A percentile compares a stretch with the other conserved stretches of the same genome.
These are phyloP conservation scores for Atopsyche davidsoni DNA, from an alignment of 1,140 invertebrate species.

Conservation along the genomic window DNA sequence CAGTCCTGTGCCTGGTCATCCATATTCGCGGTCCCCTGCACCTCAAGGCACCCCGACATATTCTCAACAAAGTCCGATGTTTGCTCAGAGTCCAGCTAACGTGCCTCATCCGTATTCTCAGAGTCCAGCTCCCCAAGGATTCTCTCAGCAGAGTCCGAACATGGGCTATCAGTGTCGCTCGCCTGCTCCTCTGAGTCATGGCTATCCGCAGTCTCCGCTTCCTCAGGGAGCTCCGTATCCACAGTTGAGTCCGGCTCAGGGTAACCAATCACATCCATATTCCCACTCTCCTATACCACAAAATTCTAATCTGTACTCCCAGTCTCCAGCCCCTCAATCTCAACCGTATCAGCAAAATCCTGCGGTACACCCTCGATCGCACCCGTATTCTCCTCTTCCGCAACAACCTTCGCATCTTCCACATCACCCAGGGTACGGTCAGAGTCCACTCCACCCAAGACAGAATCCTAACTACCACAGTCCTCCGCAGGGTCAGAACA, in stretches of 20 bases:
- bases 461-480: conserved; percentile 18
- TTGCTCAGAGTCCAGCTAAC: conserved; percentile 40
- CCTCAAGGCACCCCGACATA: conserved; percentile 31
- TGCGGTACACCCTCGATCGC: conserved; percentile 17
- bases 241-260: conserved; percentile 35
- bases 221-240: conserved; percentile 36
- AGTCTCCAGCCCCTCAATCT: conserved; percentile 23
- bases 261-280: conserved; percentile 38
- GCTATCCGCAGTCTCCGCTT: conserved; percentile 35
- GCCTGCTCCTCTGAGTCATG: conserved; percentile 29
- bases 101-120: conserved; percentile 32
- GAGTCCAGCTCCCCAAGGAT: conserved; percentile 28
- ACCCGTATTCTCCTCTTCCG: conserved; percentile 19
- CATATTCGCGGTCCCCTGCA: conserved; percentile 30
- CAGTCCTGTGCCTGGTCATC: conserved; percentile 29
- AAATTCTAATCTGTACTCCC: conserved; percentile 20
- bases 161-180: conserved; percentile 26
- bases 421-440: conserved; percentile 21
- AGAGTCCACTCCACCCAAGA: conserved; percentile 24
- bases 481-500: conserved; percentile 25
- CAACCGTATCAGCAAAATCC: conserved; percentile 20
- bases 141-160: conserved; percentile 30
- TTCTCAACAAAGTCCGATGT: conserved; percentile 38
- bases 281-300: conserved; percentile 42
- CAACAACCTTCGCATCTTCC: conserved; percentile 10